phyloP scores from a whole-genome alignment of 2,113 vertebrate genomes.

The Mystacornis crossleyi region DNA sequence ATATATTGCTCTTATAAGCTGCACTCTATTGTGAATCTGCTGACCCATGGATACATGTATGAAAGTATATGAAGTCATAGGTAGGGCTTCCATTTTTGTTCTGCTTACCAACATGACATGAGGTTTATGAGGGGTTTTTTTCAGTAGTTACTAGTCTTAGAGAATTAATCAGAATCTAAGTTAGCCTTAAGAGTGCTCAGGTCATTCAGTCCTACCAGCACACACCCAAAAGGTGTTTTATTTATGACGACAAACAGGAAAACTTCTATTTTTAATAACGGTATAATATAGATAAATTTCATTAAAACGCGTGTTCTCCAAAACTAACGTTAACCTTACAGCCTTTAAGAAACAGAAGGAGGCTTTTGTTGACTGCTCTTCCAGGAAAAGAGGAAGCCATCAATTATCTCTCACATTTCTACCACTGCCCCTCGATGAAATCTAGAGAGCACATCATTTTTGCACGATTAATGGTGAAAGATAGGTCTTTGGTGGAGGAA shows the following conservation, averaged over 20 bases:
- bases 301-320: not conserved
- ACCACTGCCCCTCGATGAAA: not conserved
- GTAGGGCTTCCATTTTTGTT: fast-evolving
- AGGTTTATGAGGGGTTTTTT: not conserved
- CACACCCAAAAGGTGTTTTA: not conserved
- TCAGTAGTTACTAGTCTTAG: not conserved
- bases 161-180: not conserved
- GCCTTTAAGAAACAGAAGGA: not conserved
- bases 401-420: not conserved
- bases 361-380: not conserved
- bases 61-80: not conserved
- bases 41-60: not conserved
- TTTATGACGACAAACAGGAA: not conserved
- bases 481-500: not conserved
- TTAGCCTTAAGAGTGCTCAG: not conserved
- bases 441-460: not conserved
- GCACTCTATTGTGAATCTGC: not conserved
- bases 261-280: not conserved
- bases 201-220: not conserved
- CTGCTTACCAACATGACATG: not conserved
- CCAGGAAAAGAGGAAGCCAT: not conserved
- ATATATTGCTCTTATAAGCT: not conserved
- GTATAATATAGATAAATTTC: not conserved
- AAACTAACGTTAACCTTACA: not conserved
- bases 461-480: not conserved